Evolutionary conservation across 2,113 vertebrate species (phyloP), one percentile per base, ranked within the genome.

Genomic region (Toxostoma redivivum): DNA sequence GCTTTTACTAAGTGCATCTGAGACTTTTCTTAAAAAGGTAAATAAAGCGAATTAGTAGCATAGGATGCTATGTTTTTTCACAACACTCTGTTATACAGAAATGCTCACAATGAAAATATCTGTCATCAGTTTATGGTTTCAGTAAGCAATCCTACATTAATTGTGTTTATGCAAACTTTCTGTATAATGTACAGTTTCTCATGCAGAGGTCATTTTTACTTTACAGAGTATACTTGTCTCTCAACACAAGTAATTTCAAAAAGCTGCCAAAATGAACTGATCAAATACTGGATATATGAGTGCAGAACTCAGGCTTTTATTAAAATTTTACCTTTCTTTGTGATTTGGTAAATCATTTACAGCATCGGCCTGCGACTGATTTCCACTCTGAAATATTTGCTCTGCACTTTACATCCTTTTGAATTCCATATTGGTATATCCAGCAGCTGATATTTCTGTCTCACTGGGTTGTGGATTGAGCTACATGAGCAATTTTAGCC

Each of bases 1-100:
- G 98, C 97, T 98, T 93, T 97, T 97, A 92, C 95, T 92, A 98
- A 98, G 98, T 97, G 95, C 98, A 97, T 98, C 97, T 76, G 93
- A 93, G 84, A 28, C 94, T 98, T 97, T 90, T 89, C 82, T 77
- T 23, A 50, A 95, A 97, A 98, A 96, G 94, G 79, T 95, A 97
- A 98, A 98, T 98, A 98, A 98, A 98, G 95, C 45, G 93, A 97
- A 97, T 95, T 97, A 97, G 90, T 66, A 98, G 91, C 91, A 92
- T 96, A 98, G 95, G 77, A 62, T 1, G 21, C 42, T 83, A 38
- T 40, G 23, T 16, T 82, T 94, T 91, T 85, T 77, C 78, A 61
- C 74, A 91, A 70, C 47, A 74, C 64, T 72, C 74, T 81, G 84
- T 93, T 95, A 96, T 86, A 90, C 77, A 94, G 56, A 97, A 96